Evolutionary conservation across 2,888 invertebrate species (phyloP).

Genomic region (Oithona nana): DNA sequence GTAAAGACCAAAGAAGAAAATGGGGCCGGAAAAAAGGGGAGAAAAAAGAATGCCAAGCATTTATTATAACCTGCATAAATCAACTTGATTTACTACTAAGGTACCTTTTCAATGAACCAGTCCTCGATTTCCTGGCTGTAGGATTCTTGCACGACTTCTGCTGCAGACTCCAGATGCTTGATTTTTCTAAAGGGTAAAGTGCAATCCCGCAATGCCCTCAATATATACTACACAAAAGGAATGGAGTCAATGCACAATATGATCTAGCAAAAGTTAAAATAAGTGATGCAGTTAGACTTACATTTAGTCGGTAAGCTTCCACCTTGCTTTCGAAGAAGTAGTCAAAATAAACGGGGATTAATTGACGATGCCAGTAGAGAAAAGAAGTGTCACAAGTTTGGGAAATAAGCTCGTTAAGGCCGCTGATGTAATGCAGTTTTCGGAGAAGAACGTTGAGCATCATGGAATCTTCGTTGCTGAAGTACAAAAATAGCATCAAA

Average conservation of each 20-base stretch:
- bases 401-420: slow-evolving; percentile 38
- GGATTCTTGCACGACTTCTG: not conserved
- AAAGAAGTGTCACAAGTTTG: slow-evolving; percentile 51
- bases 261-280: no score
- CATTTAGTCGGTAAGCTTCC: slow-evolving; percentile 42
- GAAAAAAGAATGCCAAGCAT: no score
- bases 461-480: slow-evolving; percentile 42
- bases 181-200: slow-evolving; percentile 24
- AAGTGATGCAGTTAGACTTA: no score
- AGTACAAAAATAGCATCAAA: no score
- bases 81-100: no score
- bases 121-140: not conserved
- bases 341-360: slow-evolving; percentile 53
- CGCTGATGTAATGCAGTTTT: slow-evolving; percentile 43
- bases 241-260: not conserved
- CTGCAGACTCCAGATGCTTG: not conserved
- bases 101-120: not conserved
- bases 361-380: slow-evolving; percentile 58
- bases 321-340: slow-evolving; percentile 46
- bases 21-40: no score
- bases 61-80: no score
- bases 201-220: slow-evolving; percentile 33
- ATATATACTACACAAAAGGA: slow-evolving; percentile 31
- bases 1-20: no score
- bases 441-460: slow-evolving; percentile 41